Evolutionary conservation across 2,113 vertebrate species (phyloP).

Genomic region (Equus przewalskii): DNA sequence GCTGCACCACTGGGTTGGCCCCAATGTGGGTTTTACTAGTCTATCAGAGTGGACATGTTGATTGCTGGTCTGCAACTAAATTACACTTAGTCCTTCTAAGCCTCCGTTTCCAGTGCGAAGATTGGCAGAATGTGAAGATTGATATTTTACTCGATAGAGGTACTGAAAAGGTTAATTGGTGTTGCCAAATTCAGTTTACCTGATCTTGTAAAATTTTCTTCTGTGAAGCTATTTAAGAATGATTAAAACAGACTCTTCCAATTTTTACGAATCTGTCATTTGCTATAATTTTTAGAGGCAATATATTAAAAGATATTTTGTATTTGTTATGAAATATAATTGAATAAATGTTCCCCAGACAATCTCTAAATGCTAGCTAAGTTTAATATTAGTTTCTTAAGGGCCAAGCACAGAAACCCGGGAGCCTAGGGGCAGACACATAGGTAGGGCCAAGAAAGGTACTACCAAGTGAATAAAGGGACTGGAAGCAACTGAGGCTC

Average conservation of each 20-base stretch:
- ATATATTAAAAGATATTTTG: conserved; percentile 11
- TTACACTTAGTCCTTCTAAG: not conserved
- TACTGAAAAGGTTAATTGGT: not conserved
- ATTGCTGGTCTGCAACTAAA: not conserved
- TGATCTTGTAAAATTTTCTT: conserved; percentile 28
- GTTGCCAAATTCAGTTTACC: conserved; percentile 6
- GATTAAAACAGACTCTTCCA: not conserved
- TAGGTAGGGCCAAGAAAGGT: not conserved
- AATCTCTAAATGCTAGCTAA: not conserved
- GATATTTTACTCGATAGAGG: conserved; percentile 11
- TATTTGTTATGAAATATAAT: conserved; percentile 37
- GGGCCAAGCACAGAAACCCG: not conserved
- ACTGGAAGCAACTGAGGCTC: not conserved
- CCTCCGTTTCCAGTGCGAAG: not conserved
- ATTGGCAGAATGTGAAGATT: not conserved
- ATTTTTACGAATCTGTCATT: not conserved
- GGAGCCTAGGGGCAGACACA: not conserved
- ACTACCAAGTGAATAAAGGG: not conserved
- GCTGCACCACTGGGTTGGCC: no score
- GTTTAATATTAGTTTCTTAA: not conserved
- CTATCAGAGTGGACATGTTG: not conserved
- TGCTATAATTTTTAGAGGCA: conserved; percentile 6
- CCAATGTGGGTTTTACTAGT: not conserved
- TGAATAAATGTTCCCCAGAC: not conserved
- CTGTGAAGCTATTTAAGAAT: not conserved